phyloP scores from a whole-genome alignment of 2,888 invertebrate genomes.

The Dioctria linearis region DNA sequence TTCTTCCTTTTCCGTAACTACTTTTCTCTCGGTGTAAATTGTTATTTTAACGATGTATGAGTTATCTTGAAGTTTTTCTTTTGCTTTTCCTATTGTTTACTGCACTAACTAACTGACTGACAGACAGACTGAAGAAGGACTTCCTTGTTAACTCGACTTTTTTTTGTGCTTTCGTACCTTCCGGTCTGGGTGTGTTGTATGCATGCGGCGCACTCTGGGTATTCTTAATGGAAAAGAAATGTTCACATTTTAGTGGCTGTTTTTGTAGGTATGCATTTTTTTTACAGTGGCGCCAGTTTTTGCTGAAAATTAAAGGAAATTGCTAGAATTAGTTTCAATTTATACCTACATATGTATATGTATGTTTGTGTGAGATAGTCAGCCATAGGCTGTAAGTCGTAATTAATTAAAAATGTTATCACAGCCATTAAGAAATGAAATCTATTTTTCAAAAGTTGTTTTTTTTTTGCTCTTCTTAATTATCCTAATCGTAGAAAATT shows the following conservation, averaged over 20 bases:
- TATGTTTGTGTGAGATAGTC: no score
- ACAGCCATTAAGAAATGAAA: no score
- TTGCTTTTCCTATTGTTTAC: slow-evolving; percentile 7
- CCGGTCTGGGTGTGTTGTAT: slow-evolving; percentile 19
- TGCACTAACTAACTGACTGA: background rate
- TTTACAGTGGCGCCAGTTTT: background rate
- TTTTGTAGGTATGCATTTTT: background rate
- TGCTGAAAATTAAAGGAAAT: slow-evolving; percentile 8
- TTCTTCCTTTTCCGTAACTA: slow-evolving; percentile 5
- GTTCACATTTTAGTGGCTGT: slow-evolving; percentile 31
- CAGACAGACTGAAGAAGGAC: background rate
- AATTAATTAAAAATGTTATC: no score
- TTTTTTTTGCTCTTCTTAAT: no score
- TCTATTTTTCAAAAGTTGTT: no score
- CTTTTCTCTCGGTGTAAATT: slow-evolving; percentile 27
- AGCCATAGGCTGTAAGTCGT: no score
- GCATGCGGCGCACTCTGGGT: background rate
- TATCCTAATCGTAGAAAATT: no score
- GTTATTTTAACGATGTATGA: slow-evolving; percentile 1
- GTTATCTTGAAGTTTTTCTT: background rate
- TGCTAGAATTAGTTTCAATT: background rate
- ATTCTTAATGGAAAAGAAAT: slow-evolving; percentile 34
- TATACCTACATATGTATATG: no score
- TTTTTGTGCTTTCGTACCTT: slow-evolving; percentile 32
- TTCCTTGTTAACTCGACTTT: slow-evolving; percentile 25